Conservation (phyloP, 2,888 invertebrate species). For the Ophioninae sp. region DNA sequence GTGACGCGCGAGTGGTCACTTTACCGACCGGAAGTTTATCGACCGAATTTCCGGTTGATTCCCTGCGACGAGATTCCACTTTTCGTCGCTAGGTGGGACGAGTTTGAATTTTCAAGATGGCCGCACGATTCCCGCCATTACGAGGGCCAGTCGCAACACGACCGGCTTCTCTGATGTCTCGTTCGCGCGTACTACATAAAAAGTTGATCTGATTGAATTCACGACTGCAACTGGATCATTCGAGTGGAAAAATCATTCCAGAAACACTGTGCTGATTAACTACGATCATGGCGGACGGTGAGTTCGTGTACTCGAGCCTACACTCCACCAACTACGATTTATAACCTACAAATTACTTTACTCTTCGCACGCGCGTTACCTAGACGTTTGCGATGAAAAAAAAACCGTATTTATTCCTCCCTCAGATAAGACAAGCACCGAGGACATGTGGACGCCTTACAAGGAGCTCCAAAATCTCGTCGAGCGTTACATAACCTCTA, state of each 20-base stretch:
- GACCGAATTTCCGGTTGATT: constrained; percentile 18
- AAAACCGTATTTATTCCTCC: constrained; percentile 46
- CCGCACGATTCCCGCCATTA: constrained; percentile 42
- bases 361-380: neutral
- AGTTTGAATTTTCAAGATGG: constrained; percentile 34
- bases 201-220: neutral
- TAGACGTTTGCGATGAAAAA: neutral
- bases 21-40: constrained; percentile 18
- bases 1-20: constrained; percentile 1
- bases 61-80: neutral
- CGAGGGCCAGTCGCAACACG: constrained; percentile 27
- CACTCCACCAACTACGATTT: neutral
- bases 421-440: constrained; percentile 81
- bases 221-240: neutral
- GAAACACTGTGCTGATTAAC: constrained; percentile 2
- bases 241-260: neutral
- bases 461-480: constrained; percentile 88
- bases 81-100: constrained; percentile 18
- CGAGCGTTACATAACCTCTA: constrained; percentile 85
- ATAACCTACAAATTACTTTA: constrained; percentile 49
- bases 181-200: constrained; percentile 12
- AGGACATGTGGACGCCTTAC: constrained; percentile 93
- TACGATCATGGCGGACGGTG: constrained; percentile 51
- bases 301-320: constrained; percentile 4
- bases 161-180: constrained; percentile 42